Percentiles rank a stretch among this genome's conserved stretches.
Evolutionary conservation across 2,113 vertebrate genomes (phyloP).

Genomic region (Thymallus thymallus): DNA sequence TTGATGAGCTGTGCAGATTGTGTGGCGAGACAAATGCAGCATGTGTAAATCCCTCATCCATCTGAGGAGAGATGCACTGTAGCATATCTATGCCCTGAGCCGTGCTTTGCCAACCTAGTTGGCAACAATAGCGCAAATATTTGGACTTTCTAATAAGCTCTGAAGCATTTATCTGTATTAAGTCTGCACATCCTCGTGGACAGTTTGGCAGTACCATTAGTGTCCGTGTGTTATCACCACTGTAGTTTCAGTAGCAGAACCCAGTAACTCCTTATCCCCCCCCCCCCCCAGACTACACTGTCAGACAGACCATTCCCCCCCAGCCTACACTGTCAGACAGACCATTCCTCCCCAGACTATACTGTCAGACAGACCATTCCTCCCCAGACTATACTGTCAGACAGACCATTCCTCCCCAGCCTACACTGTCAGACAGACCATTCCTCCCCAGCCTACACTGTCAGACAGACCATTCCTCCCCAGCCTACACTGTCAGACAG

Average conservation of each 20-base stretch:
- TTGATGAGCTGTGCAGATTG: slow-evolving; percentile 31
- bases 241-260: background rate
- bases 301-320: no score
- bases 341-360: no score
- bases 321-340: no score
- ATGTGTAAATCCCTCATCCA: background rate
- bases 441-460: no score
- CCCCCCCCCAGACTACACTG: no score
- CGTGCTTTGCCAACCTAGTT: background rate
- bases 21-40: slow-evolving; percentile 21
- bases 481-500: no score
- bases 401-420: background rate
- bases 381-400: no score
- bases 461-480: no score
- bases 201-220: background rate
- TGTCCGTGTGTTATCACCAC: background rate
- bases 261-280: background rate
- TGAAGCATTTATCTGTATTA: no score
- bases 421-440: no score
- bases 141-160: background rate
- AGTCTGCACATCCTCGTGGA: no score
- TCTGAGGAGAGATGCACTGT: background rate
- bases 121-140: background rate
- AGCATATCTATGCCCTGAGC: slow-evolving; percentile 28
- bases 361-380: no score